phyloP scores from a whole-genome alignment of 92 coral and sea anemone species.

The Actinostola sp. region DNA sequence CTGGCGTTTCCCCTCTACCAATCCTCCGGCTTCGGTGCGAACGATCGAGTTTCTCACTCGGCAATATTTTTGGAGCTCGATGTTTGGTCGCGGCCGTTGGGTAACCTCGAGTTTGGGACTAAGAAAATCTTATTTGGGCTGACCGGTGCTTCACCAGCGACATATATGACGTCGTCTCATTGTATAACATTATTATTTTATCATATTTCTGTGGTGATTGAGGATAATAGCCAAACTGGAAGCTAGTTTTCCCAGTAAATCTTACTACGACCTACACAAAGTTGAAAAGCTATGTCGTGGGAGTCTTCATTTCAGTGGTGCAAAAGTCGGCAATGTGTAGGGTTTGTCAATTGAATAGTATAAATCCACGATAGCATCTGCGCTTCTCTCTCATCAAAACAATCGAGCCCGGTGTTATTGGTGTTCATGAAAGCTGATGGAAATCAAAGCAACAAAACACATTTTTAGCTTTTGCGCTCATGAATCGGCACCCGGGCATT shows the following conservation, averaged over 20 bases:
- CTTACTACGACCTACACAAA: background rate
- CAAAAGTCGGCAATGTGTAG: too few species aligned
- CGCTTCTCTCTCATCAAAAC: too few species aligned
- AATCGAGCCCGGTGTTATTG: too few species aligned
- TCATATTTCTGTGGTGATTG: background rate
- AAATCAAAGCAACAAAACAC: too few species aligned
- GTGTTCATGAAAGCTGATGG: too few species aligned
- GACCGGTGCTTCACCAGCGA: background rate
- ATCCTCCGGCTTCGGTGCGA: background rate
- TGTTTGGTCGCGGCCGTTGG: background rate
- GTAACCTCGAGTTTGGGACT: background rate
- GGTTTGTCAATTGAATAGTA: too few species aligned
- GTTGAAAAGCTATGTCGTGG: background rate
- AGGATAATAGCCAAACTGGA: background rate
- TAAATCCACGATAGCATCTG: too few species aligned
- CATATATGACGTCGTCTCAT: conserved; percentile 20
- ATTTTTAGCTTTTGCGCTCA: too few species aligned
- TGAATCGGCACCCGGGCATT: too few species aligned
- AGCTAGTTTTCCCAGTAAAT: background rate
- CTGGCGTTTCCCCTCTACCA: background rate
- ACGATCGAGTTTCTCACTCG: background rate
- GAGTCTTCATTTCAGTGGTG: background rate
- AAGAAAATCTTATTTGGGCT: conserved; percentile 13
- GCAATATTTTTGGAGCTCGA: background rate
- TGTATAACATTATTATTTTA: conserved; percentile 11